These are phyloP conservation scores for Drosophila arawakana DNA, from an alignment of 1,140 invertebrate genomes.

Conservation along the genomic window DNA sequence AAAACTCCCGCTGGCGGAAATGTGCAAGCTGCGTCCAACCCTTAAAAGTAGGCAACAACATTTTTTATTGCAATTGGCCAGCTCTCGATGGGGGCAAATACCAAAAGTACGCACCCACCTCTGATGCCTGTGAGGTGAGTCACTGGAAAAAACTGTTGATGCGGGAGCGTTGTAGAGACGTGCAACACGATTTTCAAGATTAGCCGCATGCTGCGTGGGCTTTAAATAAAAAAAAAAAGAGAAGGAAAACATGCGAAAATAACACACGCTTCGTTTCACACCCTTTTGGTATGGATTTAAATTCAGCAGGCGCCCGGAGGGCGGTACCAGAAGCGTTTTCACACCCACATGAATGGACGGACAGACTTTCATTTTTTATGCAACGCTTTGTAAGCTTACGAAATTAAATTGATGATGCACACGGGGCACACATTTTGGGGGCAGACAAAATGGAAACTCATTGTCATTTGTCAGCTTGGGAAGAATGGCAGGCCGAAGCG, in stretches of 20 bases:
- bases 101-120: constrained; percentile 25
- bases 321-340: constrained; percentile 53
- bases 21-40: constrained; percentile 65
- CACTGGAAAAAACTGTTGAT: constrained; percentile 67
- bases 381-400: constrained; percentile 72
- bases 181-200: constrained; percentile 78
- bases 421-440: constrained; percentile 37
- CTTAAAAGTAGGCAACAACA: constrained; percentile 73
- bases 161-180: constrained; percentile 65
- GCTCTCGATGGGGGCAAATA: constrained; percentile 7
- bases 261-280: constrained; percentile 74
- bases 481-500: background rate
- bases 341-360: constrained; percentile 65
- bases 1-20: constrained; percentile 46
- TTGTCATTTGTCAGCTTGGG: constrained; percentile 45
- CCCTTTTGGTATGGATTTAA: constrained; percentile 62
- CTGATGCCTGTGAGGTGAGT: constrained; percentile 57
- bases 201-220: constrained; percentile 64
- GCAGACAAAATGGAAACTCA: constrained; percentile 65
- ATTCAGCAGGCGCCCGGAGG: constrained; percentile 45
- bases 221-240: constrained; percentile 20
- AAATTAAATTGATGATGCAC: constrained; percentile 81
- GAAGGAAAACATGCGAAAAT: constrained; percentile 66
- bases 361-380: constrained; percentile 70
- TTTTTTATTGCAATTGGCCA: constrained; percentile 64